Conservation (phyloP, 2,797 vertebrate species). For the Cryptoprocta ferox region DNA sequence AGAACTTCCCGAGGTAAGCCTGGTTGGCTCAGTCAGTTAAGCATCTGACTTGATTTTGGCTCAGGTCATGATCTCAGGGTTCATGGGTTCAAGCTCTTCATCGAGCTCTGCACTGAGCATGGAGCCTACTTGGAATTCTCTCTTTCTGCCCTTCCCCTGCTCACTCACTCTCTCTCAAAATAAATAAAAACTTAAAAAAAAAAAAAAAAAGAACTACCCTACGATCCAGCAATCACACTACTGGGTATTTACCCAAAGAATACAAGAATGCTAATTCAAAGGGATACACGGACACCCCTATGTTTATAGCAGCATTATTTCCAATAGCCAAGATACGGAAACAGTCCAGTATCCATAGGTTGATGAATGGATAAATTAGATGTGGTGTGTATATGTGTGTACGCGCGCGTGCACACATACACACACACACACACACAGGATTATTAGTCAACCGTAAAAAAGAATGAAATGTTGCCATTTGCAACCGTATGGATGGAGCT, state of each 20-base stretch:
- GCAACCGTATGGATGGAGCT: background rate
- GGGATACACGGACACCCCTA: background rate
- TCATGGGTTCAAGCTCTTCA: too few relatives aligned
- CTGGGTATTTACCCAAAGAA: background rate
- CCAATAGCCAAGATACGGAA: background rate
- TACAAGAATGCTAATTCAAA: background rate
- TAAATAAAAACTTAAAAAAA: background rate
- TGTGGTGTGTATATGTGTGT: background rate
- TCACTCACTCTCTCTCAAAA: too few relatives aligned
- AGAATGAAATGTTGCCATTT: background rate
- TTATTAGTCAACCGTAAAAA: background rate
- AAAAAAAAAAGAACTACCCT: background rate
- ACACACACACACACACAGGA: background rate
- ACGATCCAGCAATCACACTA: background rate
- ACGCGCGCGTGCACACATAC: background rate
- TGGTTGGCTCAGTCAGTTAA: too few relatives aligned
- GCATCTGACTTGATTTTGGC: too few relatives aligned
- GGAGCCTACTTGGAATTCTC: too few relatives aligned
- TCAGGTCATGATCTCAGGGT: too few relatives aligned
- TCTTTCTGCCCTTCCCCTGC: too few relatives aligned
- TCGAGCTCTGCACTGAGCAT: too few relatives aligned
- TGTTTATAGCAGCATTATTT: background rate
- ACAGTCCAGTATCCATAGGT: background rate
- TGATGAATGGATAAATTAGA: background rate
- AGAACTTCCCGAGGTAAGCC: background rate